These are phyloP conservation scores for Chondrilla cf. caribensis DNA, from an alignment of 37 sponge, comb jelly and placozoan species.

Conservation along the genomic window DNA sequence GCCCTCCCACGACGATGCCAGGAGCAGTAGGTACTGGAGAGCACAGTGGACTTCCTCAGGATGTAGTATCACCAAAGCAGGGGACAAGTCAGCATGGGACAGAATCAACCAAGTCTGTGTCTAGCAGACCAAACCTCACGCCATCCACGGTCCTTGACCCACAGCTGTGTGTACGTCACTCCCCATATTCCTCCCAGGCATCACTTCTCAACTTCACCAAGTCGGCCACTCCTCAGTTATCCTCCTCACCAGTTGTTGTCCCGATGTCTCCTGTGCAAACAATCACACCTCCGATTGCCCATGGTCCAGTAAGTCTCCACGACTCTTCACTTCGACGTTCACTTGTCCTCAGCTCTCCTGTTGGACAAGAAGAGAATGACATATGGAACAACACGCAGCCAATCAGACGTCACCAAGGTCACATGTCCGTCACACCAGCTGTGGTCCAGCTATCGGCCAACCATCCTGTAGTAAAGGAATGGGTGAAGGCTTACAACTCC, in stretches of 20 bases:
- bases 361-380: background rate
- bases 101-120: background rate
- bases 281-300: conserved; percentile 1
- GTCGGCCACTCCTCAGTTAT: background rate
- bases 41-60: background rate
- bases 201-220: background rate
- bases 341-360: background rate
- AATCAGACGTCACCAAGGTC: conserved; percentile 11
- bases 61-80: background rate
- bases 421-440: conserved; percentile 10
- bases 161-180: too few relatives aligned
- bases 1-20: background rate
- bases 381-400: background rate
- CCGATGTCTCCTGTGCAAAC: conserved; percentile 24
- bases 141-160: background rate
- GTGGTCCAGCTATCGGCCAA: conserved; percentile 19
- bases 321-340: background rate
- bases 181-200: background rate
- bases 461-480: conserved; percentile 55
- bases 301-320: background rate
- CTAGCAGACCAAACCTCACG: too few relatives aligned
- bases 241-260: conserved; percentile 18
- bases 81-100: background rate
- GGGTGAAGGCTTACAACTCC: conserved; percentile 45
- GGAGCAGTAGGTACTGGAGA: background rate